Conservation (phyloP, 2,888 invertebrate genomes). For the Eupithecia insigniata region DNA sequence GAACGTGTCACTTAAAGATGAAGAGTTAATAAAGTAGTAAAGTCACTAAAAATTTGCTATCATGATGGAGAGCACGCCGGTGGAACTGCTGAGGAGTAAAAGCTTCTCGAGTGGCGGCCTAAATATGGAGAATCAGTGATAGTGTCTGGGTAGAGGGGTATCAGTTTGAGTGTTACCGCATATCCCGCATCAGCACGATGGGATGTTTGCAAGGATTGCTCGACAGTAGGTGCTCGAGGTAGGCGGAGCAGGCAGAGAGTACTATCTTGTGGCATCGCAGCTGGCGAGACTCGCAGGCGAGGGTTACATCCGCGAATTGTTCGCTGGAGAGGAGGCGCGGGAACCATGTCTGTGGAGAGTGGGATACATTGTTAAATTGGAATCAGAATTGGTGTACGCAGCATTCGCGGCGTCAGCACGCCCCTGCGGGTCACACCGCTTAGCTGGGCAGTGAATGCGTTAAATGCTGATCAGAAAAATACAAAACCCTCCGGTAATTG, state of each 20-base stretch:
- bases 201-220: conserved; percentile 95
- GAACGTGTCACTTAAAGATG: too few species aligned
- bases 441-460: too few species aligned
- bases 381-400: too few species aligned
- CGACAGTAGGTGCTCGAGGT: conserved; percentile 90
- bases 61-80: too few species aligned
- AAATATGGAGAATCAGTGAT: background rate
- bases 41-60: too few species aligned
- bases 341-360: conserved; percentile 84
- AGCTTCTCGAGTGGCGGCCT: too few species aligned
- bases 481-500: too few species aligned
- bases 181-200: conserved; percentile 92
- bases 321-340: conserved; percentile 90
- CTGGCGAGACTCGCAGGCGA: conserved; percentile 94
- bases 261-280: conserved; percentile 94
- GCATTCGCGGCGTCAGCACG: too few species aligned
- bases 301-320: conserved; percentile 94
- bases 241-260: conserved; percentile 92
- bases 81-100: too few species aligned
- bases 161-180: conserved; percentile 78
- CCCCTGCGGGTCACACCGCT: too few species aligned
- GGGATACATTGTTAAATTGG: background rate
- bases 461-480: too few species aligned
- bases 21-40: too few species aligned
- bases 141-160: background rate